These are phyloP conservation scores for Podabrus alpinus DNA, from an alignment of 2,888 invertebrate genomes.

Conservation along the genomic window DNA sequence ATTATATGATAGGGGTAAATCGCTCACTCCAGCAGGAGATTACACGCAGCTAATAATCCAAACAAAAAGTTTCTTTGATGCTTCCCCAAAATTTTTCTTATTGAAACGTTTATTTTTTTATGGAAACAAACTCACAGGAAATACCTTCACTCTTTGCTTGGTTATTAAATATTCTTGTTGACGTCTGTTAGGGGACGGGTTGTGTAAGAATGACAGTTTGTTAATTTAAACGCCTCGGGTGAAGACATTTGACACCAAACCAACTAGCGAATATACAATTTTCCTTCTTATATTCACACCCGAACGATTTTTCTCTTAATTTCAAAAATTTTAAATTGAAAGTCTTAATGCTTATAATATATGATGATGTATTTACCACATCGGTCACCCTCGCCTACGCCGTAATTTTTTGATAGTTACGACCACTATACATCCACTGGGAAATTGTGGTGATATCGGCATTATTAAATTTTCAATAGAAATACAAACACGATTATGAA, in stretches of 20 bases:
- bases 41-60: background rate
- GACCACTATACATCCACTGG: conserved; percentile 8
- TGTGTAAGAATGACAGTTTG: conserved; percentile 45
- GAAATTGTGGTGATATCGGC: conserved; percentile 19
- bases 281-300: conserved; percentile 3
- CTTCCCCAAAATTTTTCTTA: background rate
- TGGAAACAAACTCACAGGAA: conserved; percentile 30
- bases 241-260: conserved; percentile 40
- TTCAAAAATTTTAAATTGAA: background rate
- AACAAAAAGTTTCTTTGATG: background rate
- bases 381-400: background rate
- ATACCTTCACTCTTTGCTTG: conserved; percentile 30
- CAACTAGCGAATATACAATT: conserved; percentile 23
- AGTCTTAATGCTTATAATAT: background rate
- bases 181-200: conserved; percentile 38
- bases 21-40: too few species aligned
- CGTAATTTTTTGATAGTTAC: conserved; percentile 9
- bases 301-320: conserved; percentile 11
- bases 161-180: conserved; percentile 46
- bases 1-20: conserved; percentile 15
- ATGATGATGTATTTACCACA: background rate
- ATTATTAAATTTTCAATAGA: conserved; percentile 48
- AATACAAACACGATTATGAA: conserved; percentile 52
- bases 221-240: conserved; percentile 45
- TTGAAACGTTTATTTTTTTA: conserved; percentile 14